Evolutionary conservation across 2,888 invertebrate genomes (phyloP).

Genomic region (Hemithea aestivaria): DNA sequence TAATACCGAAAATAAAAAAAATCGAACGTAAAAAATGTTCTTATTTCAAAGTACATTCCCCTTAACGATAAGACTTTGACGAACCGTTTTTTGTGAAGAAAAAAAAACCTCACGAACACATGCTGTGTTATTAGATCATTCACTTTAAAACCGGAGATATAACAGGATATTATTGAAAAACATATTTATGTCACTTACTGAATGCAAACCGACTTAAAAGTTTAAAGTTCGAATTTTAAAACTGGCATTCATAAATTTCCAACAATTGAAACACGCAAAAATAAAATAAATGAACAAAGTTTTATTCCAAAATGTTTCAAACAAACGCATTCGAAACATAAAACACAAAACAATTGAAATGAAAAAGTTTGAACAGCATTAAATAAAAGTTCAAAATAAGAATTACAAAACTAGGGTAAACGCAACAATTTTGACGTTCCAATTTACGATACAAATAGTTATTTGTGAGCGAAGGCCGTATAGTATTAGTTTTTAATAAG

Average conservation of each 20-base stretch:
- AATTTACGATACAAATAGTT: slow-evolving; percentile 41
- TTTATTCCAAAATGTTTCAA: too few species aligned
- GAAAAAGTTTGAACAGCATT: neutral
- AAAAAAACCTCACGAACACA: slow-evolving; percentile 36
- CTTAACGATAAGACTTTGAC: slow-evolving; percentile 36
- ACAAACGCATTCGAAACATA: too few species aligned
- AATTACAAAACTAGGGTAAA: slow-evolving; percentile 42
- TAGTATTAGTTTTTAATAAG: slow-evolving; percentile 70
- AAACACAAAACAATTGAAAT: slow-evolving; percentile 2
- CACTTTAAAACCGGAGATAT: slow-evolving; percentile 46
- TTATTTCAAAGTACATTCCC: neutral
- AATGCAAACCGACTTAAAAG: slow-evolving; percentile 20
- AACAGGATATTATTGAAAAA: slow-evolving; percentile 43
- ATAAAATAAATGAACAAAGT: too few species aligned
- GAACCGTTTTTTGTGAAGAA: slow-evolving; percentile 34
- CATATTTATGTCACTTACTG: slow-evolving; percentile 27
- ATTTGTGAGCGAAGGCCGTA: slow-evolving; percentile 52
- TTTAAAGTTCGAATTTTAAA: slow-evolving; percentile 24
- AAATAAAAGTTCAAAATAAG: slow-evolving; percentile 27
- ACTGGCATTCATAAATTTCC: too few species aligned
- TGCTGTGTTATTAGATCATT: slow-evolving; percentile 55
- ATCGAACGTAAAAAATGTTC: neutral
- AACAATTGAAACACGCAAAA: neutral
- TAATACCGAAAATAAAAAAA: slow-evolving; percentile 6
- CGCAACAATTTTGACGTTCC: slow-evolving; percentile 38